Percentiles rank a stretch among this genome's conserved stretches.
phyloP scores from a whole-genome alignment of 37 sponge, comb jelly and placozoan genomes.

The Chondrilla cf. caribensis region DNA sequence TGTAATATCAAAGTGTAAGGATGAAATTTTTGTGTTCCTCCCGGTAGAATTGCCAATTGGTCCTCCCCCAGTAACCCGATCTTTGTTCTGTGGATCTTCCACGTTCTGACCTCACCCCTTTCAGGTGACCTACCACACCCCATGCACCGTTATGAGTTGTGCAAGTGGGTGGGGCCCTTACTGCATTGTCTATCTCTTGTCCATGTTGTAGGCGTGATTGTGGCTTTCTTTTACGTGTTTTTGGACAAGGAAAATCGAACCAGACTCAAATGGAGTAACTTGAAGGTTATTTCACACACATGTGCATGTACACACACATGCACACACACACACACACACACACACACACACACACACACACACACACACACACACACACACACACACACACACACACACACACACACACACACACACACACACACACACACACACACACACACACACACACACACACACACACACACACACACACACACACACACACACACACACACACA shows the following conservation, averaged over 20 bases:
- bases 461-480: too few relatives aligned
- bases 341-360: not conserved
- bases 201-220: slow-evolving; percentile 44
- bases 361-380: too few relatives aligned
- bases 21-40: not conserved
- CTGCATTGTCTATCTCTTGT: too few relatives aligned
- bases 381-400: too few relatives aligned
- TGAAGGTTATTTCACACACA: slow-evolving; percentile 25
- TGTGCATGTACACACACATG: too few relatives aligned
- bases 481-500: too few relatives aligned
- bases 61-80: not conserved
- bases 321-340: too few relatives aligned
- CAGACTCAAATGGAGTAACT: slow-evolving; percentile 44
- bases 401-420: not conserved
- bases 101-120: slow-evolving; percentile 61
- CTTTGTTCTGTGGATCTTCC: slow-evolving; percentile 46
- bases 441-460: not conserved
- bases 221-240: slow-evolving; percentile 50
- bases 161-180: too few relatives aligned
- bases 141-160: too few relatives aligned
- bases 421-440: too few relatives aligned
- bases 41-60: not conserved
- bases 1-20: not conserved
- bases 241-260: slow-evolving; percentile 56
- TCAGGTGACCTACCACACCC: slow-evolving; percentile 43